Conservation (phyloP, 2,797 vertebrate genomes). For the Bradypodion pumilum region DNA sequence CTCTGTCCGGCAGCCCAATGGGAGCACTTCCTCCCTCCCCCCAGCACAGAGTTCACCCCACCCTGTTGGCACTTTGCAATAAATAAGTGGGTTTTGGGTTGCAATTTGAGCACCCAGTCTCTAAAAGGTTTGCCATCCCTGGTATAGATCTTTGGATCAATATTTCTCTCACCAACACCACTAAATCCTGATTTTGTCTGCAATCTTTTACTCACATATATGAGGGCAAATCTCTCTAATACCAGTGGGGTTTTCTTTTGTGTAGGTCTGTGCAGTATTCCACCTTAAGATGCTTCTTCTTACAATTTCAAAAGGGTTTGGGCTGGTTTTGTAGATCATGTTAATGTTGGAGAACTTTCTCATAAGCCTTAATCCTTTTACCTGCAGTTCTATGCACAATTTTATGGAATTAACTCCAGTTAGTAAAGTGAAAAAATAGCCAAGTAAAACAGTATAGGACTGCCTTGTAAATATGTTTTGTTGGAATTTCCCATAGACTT, state of each 20-base stretch:
- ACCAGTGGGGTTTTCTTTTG: background rate
- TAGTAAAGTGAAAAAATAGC: too few relatives aligned
- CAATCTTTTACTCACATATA: background rate
- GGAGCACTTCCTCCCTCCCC: too few relatives aligned
- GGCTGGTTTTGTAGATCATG: too few relatives aligned
- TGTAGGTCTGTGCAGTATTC: background rate
- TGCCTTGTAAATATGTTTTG: background rate
- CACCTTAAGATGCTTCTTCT: background rate
- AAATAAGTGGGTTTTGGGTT: too few relatives aligned
- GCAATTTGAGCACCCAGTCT: too few relatives aligned
- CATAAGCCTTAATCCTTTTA: background rate
- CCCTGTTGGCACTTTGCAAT: too few relatives aligned
- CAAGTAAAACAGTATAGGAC: background rate
- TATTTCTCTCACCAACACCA: background rate
- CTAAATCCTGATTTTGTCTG: background rate
- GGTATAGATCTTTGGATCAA: background rate
- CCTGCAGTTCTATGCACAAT: background rate
- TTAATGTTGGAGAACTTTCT: background rate
- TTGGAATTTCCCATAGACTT: background rate
- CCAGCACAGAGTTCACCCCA: too few relatives aligned
- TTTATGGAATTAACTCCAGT: background rate
- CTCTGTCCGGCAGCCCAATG: too few relatives aligned
- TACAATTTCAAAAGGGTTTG: background rate
- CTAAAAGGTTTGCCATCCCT: too few relatives aligned
- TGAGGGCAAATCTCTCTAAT: background rate